Evolutionary conservation across 1,140 invertebrate species (phyloP).

Genomic region (Coenobita brevimanus): DNA sequence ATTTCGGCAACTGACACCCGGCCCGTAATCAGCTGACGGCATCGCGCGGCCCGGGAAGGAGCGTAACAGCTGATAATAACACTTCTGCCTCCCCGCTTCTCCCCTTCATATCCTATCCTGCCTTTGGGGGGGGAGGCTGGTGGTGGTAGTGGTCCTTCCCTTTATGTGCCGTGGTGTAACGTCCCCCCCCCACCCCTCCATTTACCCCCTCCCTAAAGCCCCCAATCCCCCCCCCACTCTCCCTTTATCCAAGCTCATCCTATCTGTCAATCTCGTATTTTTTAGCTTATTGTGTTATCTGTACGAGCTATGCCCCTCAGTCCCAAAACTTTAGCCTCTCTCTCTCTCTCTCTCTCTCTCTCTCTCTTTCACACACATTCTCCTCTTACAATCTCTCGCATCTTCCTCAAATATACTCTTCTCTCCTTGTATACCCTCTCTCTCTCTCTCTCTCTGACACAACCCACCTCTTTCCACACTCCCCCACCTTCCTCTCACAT

Average conservation of each 20-base stretch:
- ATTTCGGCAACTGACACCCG: constrained; percentile 47
- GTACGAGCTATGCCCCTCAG: neutral
- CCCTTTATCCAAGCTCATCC: constrained; percentile 62
- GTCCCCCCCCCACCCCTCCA: constrained; percentile 39
- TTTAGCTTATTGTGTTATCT: constrained; percentile 55
- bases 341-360: constrained; percentile 33
- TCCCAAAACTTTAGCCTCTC: neutral
- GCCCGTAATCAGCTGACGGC: constrained; percentile 62
- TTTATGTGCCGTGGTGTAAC: constrained; percentile 60
- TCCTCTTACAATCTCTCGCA: neutral
- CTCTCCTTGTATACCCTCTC: no score
- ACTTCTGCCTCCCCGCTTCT: constrained; percentile 59
- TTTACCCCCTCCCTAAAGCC: constrained; percentile 47
- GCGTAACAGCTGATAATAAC: constrained; percentile 68
- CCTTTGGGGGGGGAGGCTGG: no score
- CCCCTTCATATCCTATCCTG: constrained; percentile 67
- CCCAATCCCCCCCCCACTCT: no score
- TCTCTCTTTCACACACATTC: constrained; percentile 1
- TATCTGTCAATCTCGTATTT: constrained; percentile 62
- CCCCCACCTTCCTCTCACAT: no score
- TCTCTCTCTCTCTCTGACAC: no score
- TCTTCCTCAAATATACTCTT: no score
- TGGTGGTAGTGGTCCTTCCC: constrained; percentile 24
- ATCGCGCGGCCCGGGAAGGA: constrained; percentile 55
- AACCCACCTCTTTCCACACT: no score